A percentile compares a stretch with the other conserved stretches of the same genome.
Conservation (phyloP, 2,888 invertebrate species). For the Plagodis dolabraria region DNA sequence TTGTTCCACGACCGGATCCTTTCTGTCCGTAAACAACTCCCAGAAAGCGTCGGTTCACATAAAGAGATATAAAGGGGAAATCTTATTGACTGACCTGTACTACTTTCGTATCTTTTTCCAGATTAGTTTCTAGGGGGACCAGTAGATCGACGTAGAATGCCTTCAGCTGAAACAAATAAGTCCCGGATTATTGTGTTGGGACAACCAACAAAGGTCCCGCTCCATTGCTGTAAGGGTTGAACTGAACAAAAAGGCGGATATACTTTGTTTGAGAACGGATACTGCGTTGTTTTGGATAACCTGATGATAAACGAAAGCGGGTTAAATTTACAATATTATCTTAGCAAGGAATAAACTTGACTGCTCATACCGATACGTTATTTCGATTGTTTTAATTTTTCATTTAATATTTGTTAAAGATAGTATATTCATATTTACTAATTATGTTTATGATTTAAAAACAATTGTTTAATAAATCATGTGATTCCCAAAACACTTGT, state of each 20-base stretch:
- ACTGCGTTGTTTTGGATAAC: conserved; percentile 27
- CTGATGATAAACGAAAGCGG: conserved; percentile 24
- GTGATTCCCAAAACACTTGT: too few relatives aligned
- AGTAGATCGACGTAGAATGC: conserved; percentile 97
- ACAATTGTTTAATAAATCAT: too few relatives aligned
- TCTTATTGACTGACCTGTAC: conserved; percentile 88
- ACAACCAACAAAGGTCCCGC: conserved; percentile 25
- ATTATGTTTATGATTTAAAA: too few relatives aligned
- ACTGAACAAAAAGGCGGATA: conserved; percentile 34
- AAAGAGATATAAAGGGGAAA: conserved; percentile 62
- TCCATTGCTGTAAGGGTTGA: conserved; percentile 30
- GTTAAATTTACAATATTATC: conserved; percentile 9
- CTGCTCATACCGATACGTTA: too few relatives aligned
- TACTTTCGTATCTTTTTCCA: conserved; percentile 97
- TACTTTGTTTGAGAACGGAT: conserved; percentile 30
- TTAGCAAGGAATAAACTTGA: background rate
- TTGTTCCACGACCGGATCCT: conserved; percentile 31
- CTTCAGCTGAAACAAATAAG: conserved; percentile 89
- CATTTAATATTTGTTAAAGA: too few relatives aligned
- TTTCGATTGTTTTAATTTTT: too few relatives aligned
- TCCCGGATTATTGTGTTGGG: conserved; percentile 45
- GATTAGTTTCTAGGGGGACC: conserved; percentile 96
- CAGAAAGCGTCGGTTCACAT: conserved; percentile 51
- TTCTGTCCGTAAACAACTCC: conserved; percentile 63
- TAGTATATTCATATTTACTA: too few relatives aligned